Percentiles rank a stretch among this genome's conserved stretches.
phyloP scores from a whole-genome alignment of 35 echinoderm and acorn worm species.

The Amphiura filiformis region DNA sequence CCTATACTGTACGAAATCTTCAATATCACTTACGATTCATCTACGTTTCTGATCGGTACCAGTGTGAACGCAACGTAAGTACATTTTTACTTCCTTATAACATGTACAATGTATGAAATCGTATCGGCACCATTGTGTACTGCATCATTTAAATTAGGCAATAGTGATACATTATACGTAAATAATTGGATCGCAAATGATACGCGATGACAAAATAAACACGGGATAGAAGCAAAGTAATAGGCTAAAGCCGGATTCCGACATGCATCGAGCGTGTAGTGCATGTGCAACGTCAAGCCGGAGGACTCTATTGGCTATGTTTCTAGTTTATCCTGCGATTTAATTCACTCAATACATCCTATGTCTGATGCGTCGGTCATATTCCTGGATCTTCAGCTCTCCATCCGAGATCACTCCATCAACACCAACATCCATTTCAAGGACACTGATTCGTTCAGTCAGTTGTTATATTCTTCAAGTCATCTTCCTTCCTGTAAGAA shows the following conservation, averaged over 20 bases:
- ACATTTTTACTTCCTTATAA: not conserved
- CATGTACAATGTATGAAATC: no score
- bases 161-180: not conserved
- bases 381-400: slow-evolving; percentile 4
- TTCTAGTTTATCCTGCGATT: not conserved
- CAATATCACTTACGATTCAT: slow-evolving; percentile 32
- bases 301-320: slow-evolving; percentile 20
- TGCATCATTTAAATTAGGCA: no score
- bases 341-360: slow-evolving; percentile 16
- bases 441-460: not conserved
- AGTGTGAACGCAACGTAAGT: slow-evolving; percentile 28
- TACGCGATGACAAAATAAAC: no score
- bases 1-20: slow-evolving; percentile 30
- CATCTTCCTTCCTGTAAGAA: slow-evolving; percentile 9
- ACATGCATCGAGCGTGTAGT: no score
- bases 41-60: not conserved
- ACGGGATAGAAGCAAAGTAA: no score
- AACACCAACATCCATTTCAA: not conserved
- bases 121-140: no score
- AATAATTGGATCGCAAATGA: no score
- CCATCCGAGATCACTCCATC: not conserved
- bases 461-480: not conserved
- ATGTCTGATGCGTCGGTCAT: not conserved
- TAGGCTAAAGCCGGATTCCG: no score
- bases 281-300: no score